A percentile compares a stretch with the other conserved stretches of the same genome.
These are phyloP conservation scores for Sialis lutaria DNA, from an alignment of 2,888 invertebrate species.

Conservation along the genomic window DNA sequence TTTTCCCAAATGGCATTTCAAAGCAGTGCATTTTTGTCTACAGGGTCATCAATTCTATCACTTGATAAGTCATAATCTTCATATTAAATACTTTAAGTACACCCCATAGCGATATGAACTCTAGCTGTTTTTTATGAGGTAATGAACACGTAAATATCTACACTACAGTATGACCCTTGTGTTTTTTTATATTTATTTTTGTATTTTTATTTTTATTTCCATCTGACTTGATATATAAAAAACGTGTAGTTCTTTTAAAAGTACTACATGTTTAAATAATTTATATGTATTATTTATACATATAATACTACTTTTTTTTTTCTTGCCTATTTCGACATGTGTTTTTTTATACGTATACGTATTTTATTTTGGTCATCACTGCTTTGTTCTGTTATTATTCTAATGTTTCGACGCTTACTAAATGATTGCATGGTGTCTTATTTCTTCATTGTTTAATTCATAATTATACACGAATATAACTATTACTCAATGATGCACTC, in stretches of 20 bases:
- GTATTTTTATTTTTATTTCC: no score
- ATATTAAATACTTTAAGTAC: not conserved
- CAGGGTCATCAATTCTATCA: not conserved
- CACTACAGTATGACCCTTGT: not conserved
- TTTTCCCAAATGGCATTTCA: not conserved
- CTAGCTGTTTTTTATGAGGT: not conserved
- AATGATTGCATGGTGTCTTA: not conserved
- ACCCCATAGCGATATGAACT: not conserved
- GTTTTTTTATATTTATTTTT: not conserved
- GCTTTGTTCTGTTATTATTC: not conserved
- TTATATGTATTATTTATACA: no score
- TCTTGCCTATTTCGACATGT: no score
- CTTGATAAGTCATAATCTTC: not conserved
- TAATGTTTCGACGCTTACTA: not conserved
- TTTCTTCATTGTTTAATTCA: not conserved
- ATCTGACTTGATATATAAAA: no score
- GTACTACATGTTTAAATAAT: no score
- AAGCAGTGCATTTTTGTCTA: not conserved
- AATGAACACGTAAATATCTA: not conserved
- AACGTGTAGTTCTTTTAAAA: no score
- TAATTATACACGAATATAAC: no score
- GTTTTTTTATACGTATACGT: no score
- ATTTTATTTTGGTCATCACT: not conserved
- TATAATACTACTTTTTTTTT: no score
- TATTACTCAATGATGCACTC: not conserved